Conservation (phyloP, 1,140 invertebrate genomes). For the Ridgeia piscesae region DNA sequence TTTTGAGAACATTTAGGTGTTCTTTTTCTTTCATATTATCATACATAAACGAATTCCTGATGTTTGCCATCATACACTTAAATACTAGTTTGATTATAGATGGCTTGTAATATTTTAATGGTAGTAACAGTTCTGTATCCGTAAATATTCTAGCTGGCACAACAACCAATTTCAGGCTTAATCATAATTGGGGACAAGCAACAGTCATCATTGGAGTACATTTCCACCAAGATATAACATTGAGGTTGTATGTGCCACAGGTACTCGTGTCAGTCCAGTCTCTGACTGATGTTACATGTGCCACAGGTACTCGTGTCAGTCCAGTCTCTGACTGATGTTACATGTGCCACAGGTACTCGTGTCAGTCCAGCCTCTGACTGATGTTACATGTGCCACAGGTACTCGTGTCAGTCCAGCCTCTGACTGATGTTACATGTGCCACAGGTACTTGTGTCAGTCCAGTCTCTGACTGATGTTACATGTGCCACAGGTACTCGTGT, state of each 20-base stretch:
- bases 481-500: conserved; percentile 78
- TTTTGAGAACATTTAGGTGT: too few species aligned
- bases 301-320: conserved; percentile 88
- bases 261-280: conserved; percentile 96
- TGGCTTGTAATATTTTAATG: too few species aligned
- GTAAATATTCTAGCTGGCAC: too few species aligned
- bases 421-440: conserved; percentile 67
- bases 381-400: conserved; percentile 69
- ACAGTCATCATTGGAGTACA: too few species aligned
- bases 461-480: conserved; percentile 86
- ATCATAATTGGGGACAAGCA: too few species aligned
- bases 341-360: conserved; percentile 75
- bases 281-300: conserved; percentile 68
- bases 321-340: conserved; percentile 92
- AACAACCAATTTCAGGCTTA: too few species aligned
- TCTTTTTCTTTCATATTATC: not conserved
- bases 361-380: conserved; percentile 93
- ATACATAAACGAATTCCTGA: not conserved
- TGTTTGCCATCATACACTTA: not conserved
- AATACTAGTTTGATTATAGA: not conserved
- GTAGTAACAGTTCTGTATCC: too few species aligned
- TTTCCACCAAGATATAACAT: not conserved
- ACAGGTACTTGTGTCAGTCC: conserved; percentile 91
- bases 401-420: conserved; percentile 91
- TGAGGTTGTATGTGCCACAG: conserved; percentile 56